phyloP scores from a whole-genome alignment of 2,797 vertebrate genomes.

The Pipistrellus nathusii region DNA sequence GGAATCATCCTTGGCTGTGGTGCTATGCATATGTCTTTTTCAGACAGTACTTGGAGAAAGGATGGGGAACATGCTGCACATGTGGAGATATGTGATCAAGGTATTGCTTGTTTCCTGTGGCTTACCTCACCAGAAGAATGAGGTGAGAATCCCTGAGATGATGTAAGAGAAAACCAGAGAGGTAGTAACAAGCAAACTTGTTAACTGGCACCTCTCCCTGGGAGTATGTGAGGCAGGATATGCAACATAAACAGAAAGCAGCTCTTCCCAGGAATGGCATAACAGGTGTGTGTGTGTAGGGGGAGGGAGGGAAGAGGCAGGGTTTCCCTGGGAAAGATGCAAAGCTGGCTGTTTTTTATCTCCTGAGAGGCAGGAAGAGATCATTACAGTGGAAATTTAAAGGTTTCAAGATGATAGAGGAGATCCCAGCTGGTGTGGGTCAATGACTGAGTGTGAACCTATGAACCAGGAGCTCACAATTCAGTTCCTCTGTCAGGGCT shows the following conservation, averaged over 20 bases:
- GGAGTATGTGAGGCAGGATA: neutral
- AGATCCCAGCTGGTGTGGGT: neutral
- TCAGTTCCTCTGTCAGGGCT: no score
- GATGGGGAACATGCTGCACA: rapidly evolving
- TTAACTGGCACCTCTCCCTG: neutral
- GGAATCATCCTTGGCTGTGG: neutral
- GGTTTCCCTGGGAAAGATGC: neutral
- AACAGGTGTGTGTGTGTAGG: no score
- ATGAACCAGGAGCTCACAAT: no score
- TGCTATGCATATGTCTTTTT: neutral
- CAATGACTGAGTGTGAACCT: no score
- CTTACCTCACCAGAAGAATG: rapidly evolving
- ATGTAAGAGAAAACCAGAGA: neutral
- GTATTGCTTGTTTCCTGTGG: neutral
- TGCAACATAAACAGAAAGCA: neutral
- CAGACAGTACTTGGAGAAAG: neutral
- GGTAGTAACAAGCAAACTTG: no score
- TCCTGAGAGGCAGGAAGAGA: neutral
- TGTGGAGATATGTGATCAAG: no score
- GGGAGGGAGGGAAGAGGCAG: neutral
- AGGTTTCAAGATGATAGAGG: neutral
- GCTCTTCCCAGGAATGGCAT: neutral
- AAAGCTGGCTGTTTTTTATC: neutral
- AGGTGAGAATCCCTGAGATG: neutral
- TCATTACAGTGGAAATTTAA: neutral